These are phyloP conservation scores for Corythaixoides concolor DNA, from an alignment of 2,113 vertebrate species.

Conservation along the genomic window DNA sequence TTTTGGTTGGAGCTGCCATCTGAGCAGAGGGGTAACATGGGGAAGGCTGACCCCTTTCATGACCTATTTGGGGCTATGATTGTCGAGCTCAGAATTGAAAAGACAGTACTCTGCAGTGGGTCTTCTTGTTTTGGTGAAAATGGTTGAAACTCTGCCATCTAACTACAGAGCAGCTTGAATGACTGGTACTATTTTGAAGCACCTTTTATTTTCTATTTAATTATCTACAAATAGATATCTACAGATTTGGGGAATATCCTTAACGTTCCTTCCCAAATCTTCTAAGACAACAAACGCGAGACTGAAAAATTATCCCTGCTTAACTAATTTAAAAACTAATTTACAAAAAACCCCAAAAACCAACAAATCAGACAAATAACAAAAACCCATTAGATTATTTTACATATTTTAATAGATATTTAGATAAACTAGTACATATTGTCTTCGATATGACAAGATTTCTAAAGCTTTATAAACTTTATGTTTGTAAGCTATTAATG, in stretches of 20 bases:
- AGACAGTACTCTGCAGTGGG: neutral
- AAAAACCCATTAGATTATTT: neutral
- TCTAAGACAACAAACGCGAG: neutral
- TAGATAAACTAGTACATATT: neutral
- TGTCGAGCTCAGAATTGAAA: neutral
- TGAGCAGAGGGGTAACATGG: neutral
- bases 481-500: neutral
- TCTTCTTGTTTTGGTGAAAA: neutral
- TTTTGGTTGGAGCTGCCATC: neutral
- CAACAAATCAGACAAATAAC: neutral
- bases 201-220: neutral
- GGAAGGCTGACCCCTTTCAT: neutral
- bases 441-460: neutral
- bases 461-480: neutral
- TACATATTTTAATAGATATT: neutral
- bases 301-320: neutral
- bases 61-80: neutral
- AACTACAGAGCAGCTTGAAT: neutral
- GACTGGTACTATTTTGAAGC: neutral
- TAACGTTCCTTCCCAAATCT: neutral
- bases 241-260: neutral
- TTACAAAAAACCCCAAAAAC: too few species aligned
- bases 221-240: neutral
- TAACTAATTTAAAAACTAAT: too few species aligned
- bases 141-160: neutral